Evolutionary conservation across 2,797 vertebrate genomes (phyloP).

Genomic region (Borostomias antarcticus): DNA sequence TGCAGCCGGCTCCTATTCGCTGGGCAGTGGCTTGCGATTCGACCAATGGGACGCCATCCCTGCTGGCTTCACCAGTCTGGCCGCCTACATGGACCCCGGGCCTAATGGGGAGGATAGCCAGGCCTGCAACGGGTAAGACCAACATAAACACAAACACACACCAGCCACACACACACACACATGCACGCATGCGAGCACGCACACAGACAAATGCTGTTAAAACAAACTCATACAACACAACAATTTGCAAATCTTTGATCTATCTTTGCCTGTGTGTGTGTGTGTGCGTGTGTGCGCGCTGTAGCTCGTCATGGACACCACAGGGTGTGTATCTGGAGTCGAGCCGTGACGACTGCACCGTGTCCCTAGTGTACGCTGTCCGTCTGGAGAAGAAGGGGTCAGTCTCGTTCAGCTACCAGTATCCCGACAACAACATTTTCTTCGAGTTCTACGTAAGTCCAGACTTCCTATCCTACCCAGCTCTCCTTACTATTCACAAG

Average conservation of each 20-base stretch:
- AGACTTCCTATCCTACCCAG: neutral
- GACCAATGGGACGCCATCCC: constrained; percentile 96
- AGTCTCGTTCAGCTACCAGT: constrained; percentile 95
- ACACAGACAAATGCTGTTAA: too few species aligned
- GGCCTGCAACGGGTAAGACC: constrained; percentile 88
- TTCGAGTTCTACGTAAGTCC: constrained; percentile 97
- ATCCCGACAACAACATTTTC: constrained; percentile 97
- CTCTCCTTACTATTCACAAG: too few species aligned
- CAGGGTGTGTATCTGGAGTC: constrained; percentile 94
- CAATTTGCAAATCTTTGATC: too few species aligned
- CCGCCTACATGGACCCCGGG: constrained; percentile 85
- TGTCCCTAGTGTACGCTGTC: constrained; percentile 93
- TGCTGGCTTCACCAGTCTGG: constrained; percentile 89
- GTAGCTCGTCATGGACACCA: constrained; percentile 91
- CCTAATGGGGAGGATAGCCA: constrained; percentile 76
- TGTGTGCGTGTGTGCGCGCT: too few species aligned
- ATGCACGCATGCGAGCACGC: neutral
- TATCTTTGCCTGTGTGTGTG: constrained; percentile 14
- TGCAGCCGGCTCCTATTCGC: constrained; percentile 89
- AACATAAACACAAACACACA: neutral
- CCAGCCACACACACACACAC: neutral
- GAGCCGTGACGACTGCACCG: constrained; percentile 93
- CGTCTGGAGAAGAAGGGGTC: constrained; percentile 93
- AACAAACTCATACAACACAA: neutral
- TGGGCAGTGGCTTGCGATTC: constrained; percentile 95